phyloP scores from a whole-genome alignment of 2,888 invertebrate species.

The Cistogaster globosa region DNA sequence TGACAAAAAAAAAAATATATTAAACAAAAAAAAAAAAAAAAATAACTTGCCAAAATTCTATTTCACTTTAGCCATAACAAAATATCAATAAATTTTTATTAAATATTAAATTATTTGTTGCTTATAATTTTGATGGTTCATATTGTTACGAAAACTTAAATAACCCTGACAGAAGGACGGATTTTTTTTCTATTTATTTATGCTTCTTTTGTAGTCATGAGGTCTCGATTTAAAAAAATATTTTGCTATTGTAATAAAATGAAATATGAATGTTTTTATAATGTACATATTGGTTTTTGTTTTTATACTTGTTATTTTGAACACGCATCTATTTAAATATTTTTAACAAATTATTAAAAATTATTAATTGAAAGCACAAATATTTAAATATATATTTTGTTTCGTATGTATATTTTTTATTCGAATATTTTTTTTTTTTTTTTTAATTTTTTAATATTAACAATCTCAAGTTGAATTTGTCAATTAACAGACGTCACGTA shows the following conservation, averaged over 20 bases:
- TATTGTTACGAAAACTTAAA: too few species aligned
- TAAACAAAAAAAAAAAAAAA: too few species aligned
- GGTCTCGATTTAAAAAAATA: conserved; percentile 36
- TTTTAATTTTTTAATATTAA: background rate
- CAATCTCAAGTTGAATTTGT: conserved; percentile 39
- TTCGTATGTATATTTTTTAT: too few species aligned
- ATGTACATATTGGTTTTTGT: background rate
- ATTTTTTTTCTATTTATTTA: conserved; percentile 26
- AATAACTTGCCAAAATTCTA: background rate
- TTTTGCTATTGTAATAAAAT: too few species aligned
- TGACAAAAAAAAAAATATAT: too few species aligned
- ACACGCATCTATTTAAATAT: conserved; percentile 18
- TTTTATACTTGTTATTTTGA: conserved; percentile 28
- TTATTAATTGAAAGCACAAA: conserved; percentile 43
- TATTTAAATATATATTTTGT: conserved; percentile 25
- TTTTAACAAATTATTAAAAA: conserved; percentile 45
- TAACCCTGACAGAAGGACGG: conserved; percentile 37
- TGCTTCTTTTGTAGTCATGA: conserved; percentile 23
- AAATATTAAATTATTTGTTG: too few species aligned
- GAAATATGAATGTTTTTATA: background rate
- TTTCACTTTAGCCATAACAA: too few species aligned
- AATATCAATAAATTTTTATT: too few species aligned
- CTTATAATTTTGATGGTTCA: too few species aligned
- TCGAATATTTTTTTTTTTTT: background rate
- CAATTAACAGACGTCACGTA: conserved; percentile 51